Evolutionary conservation across 2,113 vertebrate species (phyloP).

Genomic region (Hyaena hyaena): DNA sequence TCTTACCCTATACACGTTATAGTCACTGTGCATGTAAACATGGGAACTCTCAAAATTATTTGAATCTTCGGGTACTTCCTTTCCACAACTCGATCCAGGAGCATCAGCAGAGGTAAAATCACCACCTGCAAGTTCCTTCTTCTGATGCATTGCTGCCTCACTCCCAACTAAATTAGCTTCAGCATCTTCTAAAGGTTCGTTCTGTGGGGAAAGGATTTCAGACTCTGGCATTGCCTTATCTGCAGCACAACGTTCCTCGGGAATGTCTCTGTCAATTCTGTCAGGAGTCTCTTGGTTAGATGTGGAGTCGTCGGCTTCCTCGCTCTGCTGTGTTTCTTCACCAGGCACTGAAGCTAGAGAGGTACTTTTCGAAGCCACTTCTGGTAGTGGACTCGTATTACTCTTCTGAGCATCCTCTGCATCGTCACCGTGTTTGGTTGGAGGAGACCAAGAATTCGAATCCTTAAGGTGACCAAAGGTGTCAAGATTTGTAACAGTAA

Average conservation of each 20-base stretch:
- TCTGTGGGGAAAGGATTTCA: constrained; percentile 71
- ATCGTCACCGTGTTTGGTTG: constrained; percentile 68
- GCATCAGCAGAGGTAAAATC: constrained; percentile 73
- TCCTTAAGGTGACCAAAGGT: constrained; percentile 87
- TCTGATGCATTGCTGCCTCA: constrained; percentile 70
- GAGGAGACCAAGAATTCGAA: constrained; percentile 81
- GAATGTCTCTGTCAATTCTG: not conserved
- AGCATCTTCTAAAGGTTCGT: constrained; percentile 64
- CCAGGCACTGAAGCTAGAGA: constrained; percentile 47
- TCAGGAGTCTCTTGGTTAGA: constrained; percentile 67
- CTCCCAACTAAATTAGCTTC: constrained; percentile 66
- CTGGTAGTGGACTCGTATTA: not conserved
- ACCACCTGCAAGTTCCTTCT: constrained; percentile 65
- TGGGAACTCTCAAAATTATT: constrained; percentile 83
- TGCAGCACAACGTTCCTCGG: constrained; percentile 64
- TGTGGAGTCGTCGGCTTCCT: constrained; percentile 55
- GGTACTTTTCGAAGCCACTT: constrained; percentile 79
- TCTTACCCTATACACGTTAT: constrained; percentile 92
- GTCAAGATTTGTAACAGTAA: constrained; percentile 84
- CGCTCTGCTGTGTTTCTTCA: constrained; percentile 79
- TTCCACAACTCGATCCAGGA: constrained; percentile 77
- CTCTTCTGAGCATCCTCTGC: constrained; percentile 45
- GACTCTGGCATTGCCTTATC: constrained; percentile 74
- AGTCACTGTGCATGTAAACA: constrained; percentile 89
- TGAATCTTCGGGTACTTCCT: constrained; percentile 80